Evolutionary conservation across 2,113 vertebrate species (phyloP).

Genomic region (Myotis yumanensis): DNA sequence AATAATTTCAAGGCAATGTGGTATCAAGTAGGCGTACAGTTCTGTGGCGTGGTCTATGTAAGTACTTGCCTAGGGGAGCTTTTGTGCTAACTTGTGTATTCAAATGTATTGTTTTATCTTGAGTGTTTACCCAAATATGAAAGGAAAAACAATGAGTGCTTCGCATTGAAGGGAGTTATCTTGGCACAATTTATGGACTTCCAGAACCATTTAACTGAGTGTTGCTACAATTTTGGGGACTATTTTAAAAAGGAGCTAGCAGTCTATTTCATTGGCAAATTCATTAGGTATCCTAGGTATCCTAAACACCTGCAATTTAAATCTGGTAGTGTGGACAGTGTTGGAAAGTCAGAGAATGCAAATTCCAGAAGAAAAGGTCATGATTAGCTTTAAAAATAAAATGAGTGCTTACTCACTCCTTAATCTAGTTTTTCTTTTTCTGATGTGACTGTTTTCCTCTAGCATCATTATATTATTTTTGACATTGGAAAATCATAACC

Average conservation of each 20-base stretch:
- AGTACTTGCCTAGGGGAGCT: not conserved
- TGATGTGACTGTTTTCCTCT: conserved; percentile 49
- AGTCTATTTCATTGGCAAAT: conserved; percentile 19
- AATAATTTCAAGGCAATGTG: not conserved
- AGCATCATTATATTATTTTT: conserved; percentile 38
- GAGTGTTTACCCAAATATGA: not conserved
- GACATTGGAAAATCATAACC: conserved; percentile 38
- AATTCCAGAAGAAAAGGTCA: conserved; percentile 15
- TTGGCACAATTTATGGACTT: not conserved
- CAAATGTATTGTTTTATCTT: not conserved
- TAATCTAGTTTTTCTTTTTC: conserved; percentile 50
- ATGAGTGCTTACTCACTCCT: conserved; percentile 58
- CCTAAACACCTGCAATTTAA: not conserved
- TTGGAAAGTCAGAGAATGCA: not conserved
- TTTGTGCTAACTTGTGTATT: not conserved
- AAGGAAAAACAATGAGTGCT: not conserved
- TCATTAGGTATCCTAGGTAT: not conserved
- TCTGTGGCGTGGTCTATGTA: not conserved
- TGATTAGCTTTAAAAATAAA: conserved; percentile 42
- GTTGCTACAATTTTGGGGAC: not conserved
- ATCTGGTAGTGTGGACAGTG: not conserved
- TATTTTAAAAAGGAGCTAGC: conserved; percentile 43
- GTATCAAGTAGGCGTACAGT: not conserved
- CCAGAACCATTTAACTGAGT: not conserved
- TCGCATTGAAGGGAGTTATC: not conserved